Conservation (phyloP, 1,140 invertebrate species). For the Littorina saxatilis region DNA sequence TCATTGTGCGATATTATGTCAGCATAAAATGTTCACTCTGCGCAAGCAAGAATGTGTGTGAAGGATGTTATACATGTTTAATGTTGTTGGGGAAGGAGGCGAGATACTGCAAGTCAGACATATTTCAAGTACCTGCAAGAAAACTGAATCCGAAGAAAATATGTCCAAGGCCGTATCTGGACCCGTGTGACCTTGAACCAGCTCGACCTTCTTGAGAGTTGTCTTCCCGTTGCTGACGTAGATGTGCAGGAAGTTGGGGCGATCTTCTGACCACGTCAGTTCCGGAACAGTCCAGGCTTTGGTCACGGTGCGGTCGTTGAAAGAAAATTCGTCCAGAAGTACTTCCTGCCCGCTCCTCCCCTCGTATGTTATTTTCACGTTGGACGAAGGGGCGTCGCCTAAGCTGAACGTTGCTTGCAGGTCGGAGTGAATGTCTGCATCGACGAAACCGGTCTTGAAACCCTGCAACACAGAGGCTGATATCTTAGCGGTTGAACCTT, state of each 20-base stretch:
- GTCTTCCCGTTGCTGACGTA: slow-evolving; percentile 1
- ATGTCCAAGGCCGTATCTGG: background rate
- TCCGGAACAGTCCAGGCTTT: background rate
- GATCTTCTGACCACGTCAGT: slow-evolving; percentile 28
- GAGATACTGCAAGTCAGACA: no score
- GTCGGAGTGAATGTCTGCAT: slow-evolving; percentile 4
- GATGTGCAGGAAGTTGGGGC: background rate
- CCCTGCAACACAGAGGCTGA: no score
- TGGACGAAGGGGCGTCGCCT: background rate
- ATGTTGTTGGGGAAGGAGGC: no score
- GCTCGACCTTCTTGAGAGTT: background rate
- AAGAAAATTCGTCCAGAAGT: background rate
- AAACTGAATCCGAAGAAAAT: background rate
- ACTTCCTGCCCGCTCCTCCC: background rate
- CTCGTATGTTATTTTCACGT: background rate
- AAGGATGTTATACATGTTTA: no score
- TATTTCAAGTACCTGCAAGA: background rate
- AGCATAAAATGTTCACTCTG: no score
- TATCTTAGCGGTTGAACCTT: no score
- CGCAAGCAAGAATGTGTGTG: no score
- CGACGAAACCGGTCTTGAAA: background rate
- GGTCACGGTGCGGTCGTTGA: background rate
- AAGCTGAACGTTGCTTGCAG: background rate
- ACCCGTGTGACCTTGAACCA: background rate
- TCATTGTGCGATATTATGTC: no score